phyloP scores from a whole-genome alignment of 2,113 vertebrate genomes.

The Toxostoma redivivum region DNA sequence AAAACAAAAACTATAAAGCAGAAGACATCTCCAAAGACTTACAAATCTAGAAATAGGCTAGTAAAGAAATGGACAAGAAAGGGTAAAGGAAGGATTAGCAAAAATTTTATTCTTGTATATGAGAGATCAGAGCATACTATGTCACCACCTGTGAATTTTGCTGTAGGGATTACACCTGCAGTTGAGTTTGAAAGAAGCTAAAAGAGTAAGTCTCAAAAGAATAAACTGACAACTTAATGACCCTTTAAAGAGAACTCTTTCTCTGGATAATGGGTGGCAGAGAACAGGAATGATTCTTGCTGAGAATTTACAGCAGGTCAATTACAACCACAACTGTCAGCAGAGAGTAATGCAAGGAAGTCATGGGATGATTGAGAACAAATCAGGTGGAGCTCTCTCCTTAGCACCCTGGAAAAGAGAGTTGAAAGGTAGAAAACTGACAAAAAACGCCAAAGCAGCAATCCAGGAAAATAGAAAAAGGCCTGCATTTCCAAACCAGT shows the following conservation, averaged over 20 bases:
- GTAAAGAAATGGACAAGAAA: background rate
- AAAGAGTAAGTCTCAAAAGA: conserved; percentile 26
- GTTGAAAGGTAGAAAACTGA: background rate
- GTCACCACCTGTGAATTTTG: conserved; percentile 23
- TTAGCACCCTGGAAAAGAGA: background rate
- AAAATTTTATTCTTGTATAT: background rate
- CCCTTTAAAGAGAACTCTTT: conserved; percentile 4
- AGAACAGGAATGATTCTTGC: background rate
- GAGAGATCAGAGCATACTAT: background rate
- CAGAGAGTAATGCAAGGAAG: background rate
- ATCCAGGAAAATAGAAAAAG: background rate
- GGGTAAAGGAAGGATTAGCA: background rate
- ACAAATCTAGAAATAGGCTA: background rate
- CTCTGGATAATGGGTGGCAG: conserved; percentile 26
- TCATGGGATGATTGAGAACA: background rate
- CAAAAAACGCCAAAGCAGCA: background rate
- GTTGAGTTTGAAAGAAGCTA: background rate
- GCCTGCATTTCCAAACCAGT: background rate
- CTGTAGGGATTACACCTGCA: conserved; percentile 33
- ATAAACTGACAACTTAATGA: conserved; percentile 18
- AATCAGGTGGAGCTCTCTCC: background rate
- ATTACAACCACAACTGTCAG: conserved; percentile 46
- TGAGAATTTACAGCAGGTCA: conserved; percentile 38
- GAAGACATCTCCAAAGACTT: background rate
- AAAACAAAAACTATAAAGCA: background rate